Evolutionary conservation across 2,797 vertebrate species (phyloP).

Genomic region (Halcyon smyrnensis): DNA sequence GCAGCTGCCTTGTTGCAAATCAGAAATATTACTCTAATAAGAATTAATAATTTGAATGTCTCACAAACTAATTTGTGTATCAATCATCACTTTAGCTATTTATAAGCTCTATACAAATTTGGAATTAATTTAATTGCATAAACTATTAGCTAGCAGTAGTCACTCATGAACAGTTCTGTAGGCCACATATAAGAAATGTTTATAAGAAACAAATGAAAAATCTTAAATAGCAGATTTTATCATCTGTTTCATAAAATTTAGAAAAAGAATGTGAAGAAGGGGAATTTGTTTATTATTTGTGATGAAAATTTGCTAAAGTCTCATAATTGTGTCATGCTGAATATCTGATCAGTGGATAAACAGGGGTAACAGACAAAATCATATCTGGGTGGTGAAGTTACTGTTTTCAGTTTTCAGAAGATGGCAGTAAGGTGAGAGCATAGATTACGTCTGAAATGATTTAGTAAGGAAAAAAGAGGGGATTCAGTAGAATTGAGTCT

Average conservation of each 20-base stretch:
- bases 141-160: background rate
- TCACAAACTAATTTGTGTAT: background rate
- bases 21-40: background rate
- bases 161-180: background rate
- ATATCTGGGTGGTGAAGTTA: background rate
- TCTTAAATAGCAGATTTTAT: background rate
- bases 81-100: background rate
- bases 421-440: background rate
- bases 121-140: background rate
- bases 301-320: background rate
- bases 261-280: background rate
- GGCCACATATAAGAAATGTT: background rate
- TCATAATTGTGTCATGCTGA: background rate
- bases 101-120: background rate
- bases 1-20: background rate
- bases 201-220: background rate
- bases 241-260: background rate
- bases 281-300: background rate
- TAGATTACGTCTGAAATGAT: background rate
- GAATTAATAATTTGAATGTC: background rate
- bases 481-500: background rate
- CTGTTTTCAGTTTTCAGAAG: background rate
- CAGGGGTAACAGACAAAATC: background rate
- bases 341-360: background rate
- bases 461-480: background rate